Base-by-base conservation (phyloP, 2,888 invertebrate genomes). In the Bibio marci region DNA sequence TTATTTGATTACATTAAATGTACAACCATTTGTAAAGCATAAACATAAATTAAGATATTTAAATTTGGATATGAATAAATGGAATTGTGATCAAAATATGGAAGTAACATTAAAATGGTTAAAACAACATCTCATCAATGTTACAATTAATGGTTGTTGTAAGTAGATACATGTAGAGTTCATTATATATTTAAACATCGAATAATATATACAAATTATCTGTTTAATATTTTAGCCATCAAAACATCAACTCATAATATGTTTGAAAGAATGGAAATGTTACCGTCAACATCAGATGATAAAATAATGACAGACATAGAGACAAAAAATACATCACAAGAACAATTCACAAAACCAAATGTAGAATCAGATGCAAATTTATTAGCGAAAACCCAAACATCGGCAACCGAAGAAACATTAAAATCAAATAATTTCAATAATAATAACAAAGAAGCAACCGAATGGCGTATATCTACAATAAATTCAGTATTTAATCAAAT, bases 11-110 rank as follows among this genome's bases (percentile, higher is more conserved):
- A 64, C 67, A 4, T 43, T 76, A 1, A 64, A 58, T 38, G 49
- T 62, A 0, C 63, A 64, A 18, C 59, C 68, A 1, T 56, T 76
- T 4, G 52, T 61, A 38, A 62, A 65, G 0, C 49, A 75, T 32
- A 54, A 53, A 22, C 4, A 22, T 2, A 65, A 64, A 43, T 49
- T 76, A 35, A 60, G 65, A 39, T 53, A 62, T 37, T 48, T 77
- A 27, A 66, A 70, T 48, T 51, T 74, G 2, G 57, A 65, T 18
- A 67, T 66, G 44, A 76, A 75, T 46, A 67, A 66, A 40, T 68
- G 69, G 56, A 61, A 64, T 40, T 77, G 77, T 50, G 67, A 66
- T 47, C 53, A 56, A 1, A 58, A 63, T 4, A 40, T 59, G 30
- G 42, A 49, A 31, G 46, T 42, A 13, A 49, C 57, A 14, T 38